Base-by-base conservation (phyloP, 2,113 vertebrate species). In the Nothoprocta pentlandii region DNA sequence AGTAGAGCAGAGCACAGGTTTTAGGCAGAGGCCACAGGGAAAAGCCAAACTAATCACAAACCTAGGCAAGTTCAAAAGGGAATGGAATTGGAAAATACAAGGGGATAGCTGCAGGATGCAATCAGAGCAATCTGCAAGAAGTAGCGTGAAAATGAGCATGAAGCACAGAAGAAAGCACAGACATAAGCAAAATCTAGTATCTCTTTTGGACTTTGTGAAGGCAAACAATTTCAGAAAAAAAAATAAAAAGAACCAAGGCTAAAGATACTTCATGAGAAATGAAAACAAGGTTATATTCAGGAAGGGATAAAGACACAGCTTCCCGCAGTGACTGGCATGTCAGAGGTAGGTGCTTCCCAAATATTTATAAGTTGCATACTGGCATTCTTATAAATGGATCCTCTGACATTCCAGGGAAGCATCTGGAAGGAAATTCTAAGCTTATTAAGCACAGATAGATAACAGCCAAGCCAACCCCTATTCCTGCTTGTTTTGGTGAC, bases 391-490 rank as follows among this genome's bases (percentile, higher is more conserved):
- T 86, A 92, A 90, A 92, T 69, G 47, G 28, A 51, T 64, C 86
- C 83, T 94, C 74, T 86, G 86, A 90, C 34, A 85, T 5, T 1
- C 3, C 58, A 84, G 62, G 32, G 95, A 90, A 87, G 47, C 69
- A 93, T 87, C 77, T 93, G 71, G 62, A 90, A 90, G 62, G 66
- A 85, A 92, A 90, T 89, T 76, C 66, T 76, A 53, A 73, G 36
- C 47, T 90, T 92, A 92, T 94, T 93, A 92, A 81, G 77, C 95
- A 87, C 95, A 96, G 86, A 81, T 92, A 86, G 89, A 14, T 82
- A 79, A 87, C 62, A 93, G 64, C 25, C 53, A 94, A 69, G 19
- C 75, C 83, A 94, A 47, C 28, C 34, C 81, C 89, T 49, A 41
- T 41, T 86, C 39, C 26, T 89, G 89, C 47, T 92, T 22, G 21